Evolutionary conservation across 2,797 vertebrate species (phyloP).

Genomic region (Lacerta bilineata): DNA sequence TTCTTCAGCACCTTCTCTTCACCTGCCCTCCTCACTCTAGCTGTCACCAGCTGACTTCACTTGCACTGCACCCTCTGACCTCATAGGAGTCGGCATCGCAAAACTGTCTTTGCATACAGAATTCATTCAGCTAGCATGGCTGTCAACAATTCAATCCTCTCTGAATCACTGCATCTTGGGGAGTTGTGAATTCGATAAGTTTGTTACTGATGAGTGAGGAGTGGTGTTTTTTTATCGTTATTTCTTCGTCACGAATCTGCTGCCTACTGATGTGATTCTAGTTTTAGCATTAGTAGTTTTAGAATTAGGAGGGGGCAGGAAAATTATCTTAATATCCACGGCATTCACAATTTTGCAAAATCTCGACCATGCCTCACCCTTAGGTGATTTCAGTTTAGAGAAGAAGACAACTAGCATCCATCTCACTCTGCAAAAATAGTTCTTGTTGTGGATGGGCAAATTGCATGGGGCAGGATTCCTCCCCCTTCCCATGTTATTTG

Average conservation of each 20-base stretch:
- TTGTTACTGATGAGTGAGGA: neutral
- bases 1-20: neutral
- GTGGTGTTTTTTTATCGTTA: no score
- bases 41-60: neutral
- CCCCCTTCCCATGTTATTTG: neutral
- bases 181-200: neutral
- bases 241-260: no score
- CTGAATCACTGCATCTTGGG: neutral
- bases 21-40: neutral
- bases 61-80: neutral
- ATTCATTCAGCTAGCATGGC: neutral
- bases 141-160: neutral
- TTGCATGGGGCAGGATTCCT: neutral
- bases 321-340: neutral
- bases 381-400: neutral
- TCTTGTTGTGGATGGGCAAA: neutral
- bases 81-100: neutral
- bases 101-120: neutral
- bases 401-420: neutral
- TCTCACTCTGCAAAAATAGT: neutral
- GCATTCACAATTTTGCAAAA: neutral
- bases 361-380: no score
- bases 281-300: neutral
- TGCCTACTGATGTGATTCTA: neutral
- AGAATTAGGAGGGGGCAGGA: no score